Percentiles rank a stretch among this genome's conserved stretches.
These are phyloP conservation scores for Eunapius fragilis DNA, from an alignment of 37 sponge, comb jelly and placozoan species.

Conservation along the genomic window DNA sequence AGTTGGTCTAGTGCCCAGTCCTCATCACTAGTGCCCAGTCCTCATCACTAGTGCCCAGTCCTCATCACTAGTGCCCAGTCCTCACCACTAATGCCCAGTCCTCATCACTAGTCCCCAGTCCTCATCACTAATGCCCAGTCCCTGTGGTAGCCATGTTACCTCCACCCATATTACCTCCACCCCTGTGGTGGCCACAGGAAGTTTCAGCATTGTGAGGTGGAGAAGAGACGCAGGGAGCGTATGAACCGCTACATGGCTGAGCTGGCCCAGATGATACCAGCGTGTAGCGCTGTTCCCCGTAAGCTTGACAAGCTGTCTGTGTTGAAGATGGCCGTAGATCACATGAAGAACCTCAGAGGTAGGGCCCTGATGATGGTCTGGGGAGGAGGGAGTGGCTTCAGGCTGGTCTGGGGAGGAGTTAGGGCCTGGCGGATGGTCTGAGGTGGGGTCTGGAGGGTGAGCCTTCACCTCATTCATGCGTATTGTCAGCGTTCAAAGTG, in stretches of 20 bases:
- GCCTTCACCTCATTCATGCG: no score
- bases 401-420: no score
- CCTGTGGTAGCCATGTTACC: not conserved
- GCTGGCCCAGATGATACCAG: slow-evolving; percentile 92
- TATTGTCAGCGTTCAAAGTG: no score
- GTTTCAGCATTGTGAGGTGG: slow-evolving; percentile 89
- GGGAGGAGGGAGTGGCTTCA: no score
- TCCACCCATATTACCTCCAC: no score
- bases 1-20: no score
- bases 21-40: no score
- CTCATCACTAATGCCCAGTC: not conserved
- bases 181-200: slow-evolving; percentile 15
- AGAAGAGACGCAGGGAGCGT: slow-evolving; percentile 85
- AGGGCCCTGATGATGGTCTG: not conserved
- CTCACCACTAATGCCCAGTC: not conserved
- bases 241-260: slow-evolving; percentile 92
- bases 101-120: not conserved
- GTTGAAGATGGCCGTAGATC: slow-evolving; percentile 91
- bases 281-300: slow-evolving; percentile 81
- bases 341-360: slow-evolving; percentile 89
- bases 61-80: not conserved
- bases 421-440: no score
- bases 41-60: no score
- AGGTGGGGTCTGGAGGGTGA: not conserved
- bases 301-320: slow-evolving; percentile 88